Evolutionary conservation across 2,113 vertebrate genomes (phyloP).

Genomic region (Gopherus evgoodei): DNA sequence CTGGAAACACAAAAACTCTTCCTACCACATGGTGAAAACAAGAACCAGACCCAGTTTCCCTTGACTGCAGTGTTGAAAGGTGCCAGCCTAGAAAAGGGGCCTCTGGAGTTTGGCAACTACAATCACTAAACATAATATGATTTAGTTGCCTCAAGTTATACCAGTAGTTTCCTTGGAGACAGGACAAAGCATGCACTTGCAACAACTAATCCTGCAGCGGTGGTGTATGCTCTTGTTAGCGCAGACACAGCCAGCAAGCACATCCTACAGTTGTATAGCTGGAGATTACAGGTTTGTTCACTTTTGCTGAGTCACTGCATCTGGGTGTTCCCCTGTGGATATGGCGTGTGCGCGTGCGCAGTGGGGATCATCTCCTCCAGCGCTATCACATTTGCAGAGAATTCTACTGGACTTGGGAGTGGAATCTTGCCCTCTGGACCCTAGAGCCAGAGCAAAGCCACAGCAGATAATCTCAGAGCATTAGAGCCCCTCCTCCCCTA

Average conservation of each 20-base stretch:
- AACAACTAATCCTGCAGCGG: rapidly evolving
- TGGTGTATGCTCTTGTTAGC: background rate
- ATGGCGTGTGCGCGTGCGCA: background rate
- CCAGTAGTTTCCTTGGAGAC: background rate
- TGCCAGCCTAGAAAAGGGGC: background rate
- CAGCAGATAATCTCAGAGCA: background rate
- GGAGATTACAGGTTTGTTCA: too few relatives aligned
- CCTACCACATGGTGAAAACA: background rate
- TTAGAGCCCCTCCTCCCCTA: background rate
- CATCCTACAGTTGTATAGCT: too few relatives aligned
- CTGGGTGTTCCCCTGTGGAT: background rate
- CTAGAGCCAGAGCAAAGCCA: background rate
- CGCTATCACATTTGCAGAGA: background rate
- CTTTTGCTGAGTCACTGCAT: background rate
- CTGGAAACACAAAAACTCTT: conserved; percentile 8
- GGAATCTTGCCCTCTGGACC: background rate
- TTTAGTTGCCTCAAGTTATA: conserved; percentile 8
- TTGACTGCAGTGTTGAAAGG: too few relatives aligned
- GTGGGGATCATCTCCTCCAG: background rate
- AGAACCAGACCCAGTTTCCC: background rate
- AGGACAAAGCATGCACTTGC: background rate
- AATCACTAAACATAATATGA: background rate
- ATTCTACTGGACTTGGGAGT: background rate
- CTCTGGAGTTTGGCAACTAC: background rate
- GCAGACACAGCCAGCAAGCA: background rate